phyloP scores from a whole-genome alignment of 2,113 vertebrate genomes.

The Himantopus leucocephalus region DNA sequence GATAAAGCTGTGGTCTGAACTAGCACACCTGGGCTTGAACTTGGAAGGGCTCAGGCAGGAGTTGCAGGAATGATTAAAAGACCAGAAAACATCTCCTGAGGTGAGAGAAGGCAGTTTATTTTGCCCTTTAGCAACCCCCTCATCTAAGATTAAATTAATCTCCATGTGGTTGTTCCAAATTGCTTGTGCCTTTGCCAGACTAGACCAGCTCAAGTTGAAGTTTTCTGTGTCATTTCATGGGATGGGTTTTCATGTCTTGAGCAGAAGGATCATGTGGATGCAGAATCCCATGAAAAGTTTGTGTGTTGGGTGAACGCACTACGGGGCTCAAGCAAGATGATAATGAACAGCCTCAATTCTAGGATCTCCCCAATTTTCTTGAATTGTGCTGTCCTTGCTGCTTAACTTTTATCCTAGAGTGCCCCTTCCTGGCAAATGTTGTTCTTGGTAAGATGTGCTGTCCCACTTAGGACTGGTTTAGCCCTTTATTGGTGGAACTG shows the following conservation, averaged over 20 bases:
- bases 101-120: not conserved
- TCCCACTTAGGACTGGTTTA: not conserved
- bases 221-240: not conserved
- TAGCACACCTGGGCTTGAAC: not conserved
- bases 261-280: not conserved
- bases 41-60: not conserved
- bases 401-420: not conserved
- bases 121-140: not conserved
- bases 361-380: not conserved
- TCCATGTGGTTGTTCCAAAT: not conserved
- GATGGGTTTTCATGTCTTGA: not conserved
- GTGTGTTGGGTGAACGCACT: not conserved
- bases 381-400: not conserved
- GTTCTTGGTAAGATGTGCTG: not conserved
- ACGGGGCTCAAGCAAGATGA: rapidly evolving
- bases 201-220: not conserved
- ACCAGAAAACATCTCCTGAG: not conserved
- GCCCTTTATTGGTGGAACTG: not conserved
- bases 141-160: not conserved
- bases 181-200: not conserved
- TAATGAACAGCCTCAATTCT: not conserved
- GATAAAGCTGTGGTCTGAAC: not conserved
- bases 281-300: not conserved
- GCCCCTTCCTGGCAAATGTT: not conserved
- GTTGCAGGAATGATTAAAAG: not conserved